Conservation (phyloP, 2,797 vertebrate species). For the Dryobates pubescens region DNA sequence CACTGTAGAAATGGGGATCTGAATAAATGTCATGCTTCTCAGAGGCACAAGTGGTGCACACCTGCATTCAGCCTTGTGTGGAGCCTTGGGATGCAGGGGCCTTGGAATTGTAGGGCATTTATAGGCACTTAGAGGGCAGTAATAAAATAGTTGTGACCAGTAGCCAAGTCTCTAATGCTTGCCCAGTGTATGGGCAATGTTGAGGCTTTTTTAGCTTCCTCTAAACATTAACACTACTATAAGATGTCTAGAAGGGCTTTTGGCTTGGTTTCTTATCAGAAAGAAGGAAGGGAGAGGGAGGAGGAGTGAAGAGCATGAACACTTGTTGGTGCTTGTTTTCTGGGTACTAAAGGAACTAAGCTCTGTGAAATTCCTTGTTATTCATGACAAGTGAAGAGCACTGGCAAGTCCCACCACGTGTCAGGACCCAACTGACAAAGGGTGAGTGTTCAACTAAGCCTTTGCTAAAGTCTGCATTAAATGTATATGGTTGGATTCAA, state of each 20-base stretch:
- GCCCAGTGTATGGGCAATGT: neutral
- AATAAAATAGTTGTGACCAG: neutral
- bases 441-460: neutral
- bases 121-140: neutral
- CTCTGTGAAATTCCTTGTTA: neutral
- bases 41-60: neutral
- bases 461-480: neutral
- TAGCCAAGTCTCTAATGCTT: neutral
- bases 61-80: neutral
- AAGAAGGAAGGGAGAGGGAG: neutral
- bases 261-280: neutral
- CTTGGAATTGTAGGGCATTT: neutral
- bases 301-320: neutral
- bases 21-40: neutral
- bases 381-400: neutral
- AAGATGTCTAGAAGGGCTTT: neutral
- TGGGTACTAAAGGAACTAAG: neutral
- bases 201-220: constrained; percentile 3
- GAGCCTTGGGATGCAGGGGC: neutral
- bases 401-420: neutral
- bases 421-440: neutral
- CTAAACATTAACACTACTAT: neutral
- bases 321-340: neutral
- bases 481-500: neutral
- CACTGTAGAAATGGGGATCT: neutral